These are phyloP conservation scores for Scaptomyza caliginosa DNA, from an alignment of 2,888 invertebrate genomes.

Conservation along the genomic window DNA sequence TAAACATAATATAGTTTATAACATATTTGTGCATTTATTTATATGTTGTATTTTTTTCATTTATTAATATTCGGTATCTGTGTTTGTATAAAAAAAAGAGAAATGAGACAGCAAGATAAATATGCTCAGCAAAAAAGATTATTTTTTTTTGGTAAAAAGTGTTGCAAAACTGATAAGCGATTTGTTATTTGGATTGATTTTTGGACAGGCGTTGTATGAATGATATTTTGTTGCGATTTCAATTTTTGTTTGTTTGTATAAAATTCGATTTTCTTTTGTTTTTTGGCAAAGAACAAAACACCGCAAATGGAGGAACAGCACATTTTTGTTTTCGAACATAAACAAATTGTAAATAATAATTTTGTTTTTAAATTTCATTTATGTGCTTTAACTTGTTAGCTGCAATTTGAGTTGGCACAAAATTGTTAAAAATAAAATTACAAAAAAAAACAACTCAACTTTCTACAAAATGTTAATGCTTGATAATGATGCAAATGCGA, in stretches of 20 bases:
- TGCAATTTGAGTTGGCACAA: slow-evolving; percentile 48
- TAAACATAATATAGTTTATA: background rate
- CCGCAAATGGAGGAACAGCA: slow-evolving; percentile 69
- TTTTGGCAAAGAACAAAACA: slow-evolving; percentile 36
- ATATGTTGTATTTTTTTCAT: slow-evolving; percentile 17
- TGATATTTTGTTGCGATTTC: slow-evolving; percentile 9
- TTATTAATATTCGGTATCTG: background rate
- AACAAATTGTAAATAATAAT: slow-evolving; percentile 34
- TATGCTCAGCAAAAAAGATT: slow-evolving; percentile 21
- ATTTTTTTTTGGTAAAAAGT: slow-evolving; percentile 17
- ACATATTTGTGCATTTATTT: slow-evolving; percentile 72
- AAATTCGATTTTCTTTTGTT: background rate
- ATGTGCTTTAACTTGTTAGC: slow-evolving; percentile 14
- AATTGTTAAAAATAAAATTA: slow-evolving; percentile 29
- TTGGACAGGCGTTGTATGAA: slow-evolving; percentile 6
- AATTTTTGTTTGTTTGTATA: background rate
- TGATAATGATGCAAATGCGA: slow-evolving; percentile 31
- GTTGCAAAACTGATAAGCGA: slow-evolving; percentile 51
- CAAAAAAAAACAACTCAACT: slow-evolving; percentile 20
- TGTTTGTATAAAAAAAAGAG: slow-evolving; percentile 15
- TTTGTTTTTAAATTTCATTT: background rate
- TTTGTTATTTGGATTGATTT: slow-evolving; percentile 43
- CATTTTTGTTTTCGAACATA: slow-evolving; percentile 23
- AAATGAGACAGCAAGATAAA: slow-evolving; percentile 24
- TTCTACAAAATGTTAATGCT: slow-evolving; percentile 36